Base-by-base conservation (phyloP, 2,888 invertebrate species). In the Busseola fusca region DNA sequence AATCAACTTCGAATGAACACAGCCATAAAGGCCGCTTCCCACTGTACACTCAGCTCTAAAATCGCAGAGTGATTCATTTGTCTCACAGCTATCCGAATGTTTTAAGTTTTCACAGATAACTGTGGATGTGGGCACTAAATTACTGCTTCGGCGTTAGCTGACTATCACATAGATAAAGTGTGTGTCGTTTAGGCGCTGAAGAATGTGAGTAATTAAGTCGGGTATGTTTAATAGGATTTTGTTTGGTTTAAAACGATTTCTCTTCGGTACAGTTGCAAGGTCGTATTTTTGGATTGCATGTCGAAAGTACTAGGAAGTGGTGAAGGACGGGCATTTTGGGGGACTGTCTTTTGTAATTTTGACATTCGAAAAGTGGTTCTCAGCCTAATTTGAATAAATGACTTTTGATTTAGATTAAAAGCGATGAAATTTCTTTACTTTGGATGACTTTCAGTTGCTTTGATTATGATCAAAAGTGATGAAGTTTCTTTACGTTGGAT, bases 1-100 rank as follows among this genome's bases (percentile, higher is more conserved):
- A 64, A 57, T 42, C n/a, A 37, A 63, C 12, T 54, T 63, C n/a
- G 0, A 2, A 30, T 10, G 16, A 21, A 30, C 21, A 16, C 52
- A 73, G 54, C 12, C 50, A 52, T 34, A 64, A 69, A 60, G 62
- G 34, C n/a, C 68, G 34, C 68, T 66, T 59, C 34, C 12, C 69
- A 62, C 64, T 69, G 50, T 62, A 78, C 40, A 60, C 73, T n/a
- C 69, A 4, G n/a, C 78, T 67, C 85, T 83, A 89, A 90, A 91
- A 91, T 89, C 87, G 90, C 89, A 80, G 89, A 88, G 91, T 92
- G 92, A 92, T 92, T 91, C 91, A 93, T 93, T 91, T 88, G 92
- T 91, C 91, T 90, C 87, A 80, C 83, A 81, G 87, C 83, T 91
- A 91, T 91, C 91, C 87, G 86, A 90, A 88, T 90, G 91, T 91